A percentile compares a stretch with the other conserved stretches of the same genome.
phyloP scores from a whole-genome alignment of 2,113 vertebrate species.

The Thamnophis sirtalis region DNA sequence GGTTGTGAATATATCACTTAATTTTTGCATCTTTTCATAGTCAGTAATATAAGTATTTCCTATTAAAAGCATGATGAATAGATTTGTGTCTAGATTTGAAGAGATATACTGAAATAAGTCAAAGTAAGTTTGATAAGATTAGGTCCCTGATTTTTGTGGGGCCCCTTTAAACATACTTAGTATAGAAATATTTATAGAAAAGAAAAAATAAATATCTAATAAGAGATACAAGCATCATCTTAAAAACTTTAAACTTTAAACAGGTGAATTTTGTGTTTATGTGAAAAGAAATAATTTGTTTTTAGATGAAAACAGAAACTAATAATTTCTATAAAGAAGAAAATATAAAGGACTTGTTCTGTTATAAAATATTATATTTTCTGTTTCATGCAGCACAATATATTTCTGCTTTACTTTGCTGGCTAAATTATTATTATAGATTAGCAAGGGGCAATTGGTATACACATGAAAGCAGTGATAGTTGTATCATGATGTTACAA shows the following conservation, averaged over 20 bases:
- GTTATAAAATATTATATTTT: not conserved
- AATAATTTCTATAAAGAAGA: not conserved
- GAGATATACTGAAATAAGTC: not conserved
- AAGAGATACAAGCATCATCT: not conserved
- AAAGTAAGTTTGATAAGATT: not conserved
- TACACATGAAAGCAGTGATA: not conserved
- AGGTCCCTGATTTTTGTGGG: not conserved
- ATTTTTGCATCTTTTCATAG: not conserved
- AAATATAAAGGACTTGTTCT: not conserved
- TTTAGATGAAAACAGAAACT: not conserved
- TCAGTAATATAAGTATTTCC: not conserved
- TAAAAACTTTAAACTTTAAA: not conserved
- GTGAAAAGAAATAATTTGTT: not conserved
- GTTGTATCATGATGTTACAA: not conserved
- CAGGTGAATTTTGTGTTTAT: not conserved
- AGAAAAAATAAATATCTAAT: not conserved
- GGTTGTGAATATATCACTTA: constrained; percentile 40
- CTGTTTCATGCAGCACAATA: not conserved
- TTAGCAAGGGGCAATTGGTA: not conserved
- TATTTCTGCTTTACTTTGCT: not conserved
- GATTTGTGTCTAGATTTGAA: not conserved
- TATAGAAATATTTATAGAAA: not conserved
- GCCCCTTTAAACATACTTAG: not conserved
- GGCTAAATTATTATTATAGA: not conserved
- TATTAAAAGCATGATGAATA: not conserved